Percentiles rank a stretch among this genome's conserved stretches.
Conservation (phyloP, 2,797 vertebrate species). For the Sebastes melanostomus region DNA sequence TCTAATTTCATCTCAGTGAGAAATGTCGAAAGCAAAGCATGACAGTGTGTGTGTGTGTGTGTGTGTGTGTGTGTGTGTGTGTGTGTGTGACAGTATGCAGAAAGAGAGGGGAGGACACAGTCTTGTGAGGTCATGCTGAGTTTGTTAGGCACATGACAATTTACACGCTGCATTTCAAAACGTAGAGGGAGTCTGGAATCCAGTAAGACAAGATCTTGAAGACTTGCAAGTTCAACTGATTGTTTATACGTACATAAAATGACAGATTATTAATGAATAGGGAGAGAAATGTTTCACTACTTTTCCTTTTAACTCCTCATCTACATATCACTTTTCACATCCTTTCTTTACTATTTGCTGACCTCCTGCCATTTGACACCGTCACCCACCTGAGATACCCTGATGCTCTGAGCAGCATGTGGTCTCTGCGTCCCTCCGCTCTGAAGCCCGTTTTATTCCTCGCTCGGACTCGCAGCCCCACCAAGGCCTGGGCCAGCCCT, state of each 20-base stretch:
- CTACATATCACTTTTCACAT: slow-evolving; percentile 8
- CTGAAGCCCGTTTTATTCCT: slow-evolving; percentile 73
- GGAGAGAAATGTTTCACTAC: background rate
- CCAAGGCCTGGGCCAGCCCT: slow-evolving; percentile 84
- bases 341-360: background rate
- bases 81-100: slow-evolving; percentile 3
- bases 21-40: slow-evolving; percentile 51
- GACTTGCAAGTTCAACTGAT: background rate
- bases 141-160: slow-evolving; percentile 58
- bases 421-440: slow-evolving; percentile 54
- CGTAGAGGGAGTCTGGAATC: background rate
- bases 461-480: slow-evolving; percentile 74
- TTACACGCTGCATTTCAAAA: slow-evolving; percentile 33
- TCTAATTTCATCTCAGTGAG: slow-evolving; percentile 47
- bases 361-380: background rate
- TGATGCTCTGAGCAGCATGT: slow-evolving; percentile 60
- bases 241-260: background rate
- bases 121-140: slow-evolving; percentile 51
- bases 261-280: background rate
- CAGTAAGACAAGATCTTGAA: background rate
- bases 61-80: background rate
- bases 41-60: background rate
- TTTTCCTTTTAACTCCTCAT: background rate
- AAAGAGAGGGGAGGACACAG: slow-evolving; percentile 4
- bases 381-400: slow-evolving; percentile 62